Base-by-base conservation (phyloP, 2,113 vertebrate genomes). In the Xyrauchen texanus region DNA sequence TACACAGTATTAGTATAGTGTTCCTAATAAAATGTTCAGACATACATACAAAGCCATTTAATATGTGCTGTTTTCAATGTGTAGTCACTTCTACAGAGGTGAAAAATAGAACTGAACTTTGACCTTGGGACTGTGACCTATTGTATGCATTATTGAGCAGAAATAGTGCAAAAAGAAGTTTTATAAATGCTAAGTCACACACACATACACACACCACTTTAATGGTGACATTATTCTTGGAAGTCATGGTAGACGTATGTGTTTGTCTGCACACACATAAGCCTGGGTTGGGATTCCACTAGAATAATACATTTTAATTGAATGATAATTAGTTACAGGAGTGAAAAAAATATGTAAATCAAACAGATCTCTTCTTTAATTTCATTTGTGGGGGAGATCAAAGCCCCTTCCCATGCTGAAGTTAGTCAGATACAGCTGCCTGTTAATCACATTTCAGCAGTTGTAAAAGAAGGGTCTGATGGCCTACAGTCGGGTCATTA, bases 401-500 rank as follows among this genome's bases (percentile, higher is more conserved):
- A 94, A 95, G 93, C 84, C 86, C 87, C 90, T 85, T 87, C 89
- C 88, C 89, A 88, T 85, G 88, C 91, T 85, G 86, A 91, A 91
- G 93, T 94, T 94, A 94, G 95, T 96, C 94, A 93, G 94, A 95
- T 95, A 92, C 95, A 97, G 94, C 95, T 97, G 95, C 93, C 93
- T 93, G 94, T 90, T 97, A 97, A 98, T 98, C 94, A 93, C 90
- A 88, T 95, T 93, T 94, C 93, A 91, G 93, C 93, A 94, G 93
- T 95, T 93, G 94, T 94, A 95, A 94, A 93, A 94, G 95, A 95
- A 94, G 92, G 93, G 90, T 89, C 90, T 94, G 94, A 97, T 94
- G 95, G 94, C 93, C 16, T 60, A 21, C 72, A 91, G 92, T 93
- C 91, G 92, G 95, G 95, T 96, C 95, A 94, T 97, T 96, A 97